Base-by-base conservation (phyloP, 2,888 invertebrate genomes). In the Cantharis flavilabris region DNA sequence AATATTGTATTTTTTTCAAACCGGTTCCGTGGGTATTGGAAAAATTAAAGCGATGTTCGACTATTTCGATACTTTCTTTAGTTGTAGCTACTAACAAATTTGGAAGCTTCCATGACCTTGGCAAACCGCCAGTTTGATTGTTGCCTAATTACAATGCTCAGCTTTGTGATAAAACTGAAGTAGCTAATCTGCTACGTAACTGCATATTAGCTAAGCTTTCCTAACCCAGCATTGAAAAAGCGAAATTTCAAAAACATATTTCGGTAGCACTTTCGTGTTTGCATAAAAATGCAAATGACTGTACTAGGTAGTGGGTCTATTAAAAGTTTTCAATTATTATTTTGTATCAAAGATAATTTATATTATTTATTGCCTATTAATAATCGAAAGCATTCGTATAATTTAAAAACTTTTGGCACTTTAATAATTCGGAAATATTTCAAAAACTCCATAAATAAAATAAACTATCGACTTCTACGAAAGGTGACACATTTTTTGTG, bases 401-500 rank as follows among this genome's bases (percentile, higher is more conserved):
- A 16, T 67, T 67, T 67, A 67, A 23, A 65, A 67, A 67, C 49
- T 49, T 69, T 63, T 33, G 33, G 18, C 30, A 72, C 28, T 73
- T 73, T 70, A 70, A 77, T 77, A 77, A 77, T 74, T 73, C 69
- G 69, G 70, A 69, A 65, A 71, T 67, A 71, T 74, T 76, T 76
- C 62, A 62, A 72, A 74, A 71, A 63, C n/a, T 71, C 72, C 77
- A 74, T 77, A 77, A 77, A 77, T 77, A 76, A 76, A 73, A 14
- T 30, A 65, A 69, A 72, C 70, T 67, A 72, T 75, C 74, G 77
- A 77, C 71, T 80, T 80, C 80, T 77, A 23, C 62, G 80, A 80
- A 80, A 69, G 62, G 79, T 79, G 80, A 79, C 79, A 78, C 78
- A 75, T 79, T 81, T 80, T 80, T 78, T 73, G 78, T 79, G 79